These are phyloP conservation scores for Campaea margaritaria DNA, from an alignment of 2,888 invertebrate species.

Conservation along the genomic window DNA sequence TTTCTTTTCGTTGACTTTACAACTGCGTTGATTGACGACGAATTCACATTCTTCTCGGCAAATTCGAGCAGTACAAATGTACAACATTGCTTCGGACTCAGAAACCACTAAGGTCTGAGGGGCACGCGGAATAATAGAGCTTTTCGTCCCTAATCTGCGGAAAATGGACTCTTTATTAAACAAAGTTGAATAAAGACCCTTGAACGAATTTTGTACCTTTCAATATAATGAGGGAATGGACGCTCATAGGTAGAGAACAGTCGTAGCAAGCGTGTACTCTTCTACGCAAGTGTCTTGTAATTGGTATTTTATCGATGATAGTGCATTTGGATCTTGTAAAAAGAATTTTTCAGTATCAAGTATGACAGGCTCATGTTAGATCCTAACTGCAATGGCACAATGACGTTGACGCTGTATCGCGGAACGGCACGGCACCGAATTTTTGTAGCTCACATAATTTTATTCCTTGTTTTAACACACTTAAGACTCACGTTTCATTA, in stretches of 20 bases:
- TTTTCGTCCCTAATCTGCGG: constrained; percentile 21
- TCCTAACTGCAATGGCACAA: no score
- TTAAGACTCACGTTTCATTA: no score
- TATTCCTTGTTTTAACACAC: no score
- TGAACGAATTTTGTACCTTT: constrained; percentile 15
- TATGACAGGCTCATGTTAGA: no score
- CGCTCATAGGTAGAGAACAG: background rate
- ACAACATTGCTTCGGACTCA: constrained; percentile 3
- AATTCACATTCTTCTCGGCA: background rate
- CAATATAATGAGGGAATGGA: constrained; percentile 3
- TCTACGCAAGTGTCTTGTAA: no score
- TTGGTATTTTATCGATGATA: no score
- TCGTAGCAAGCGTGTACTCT: background rate
- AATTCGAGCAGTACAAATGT: background rate
- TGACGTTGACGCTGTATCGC: no score
- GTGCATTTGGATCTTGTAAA: no score
- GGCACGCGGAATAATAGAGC: constrained; percentile 13
- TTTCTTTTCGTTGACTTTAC: background rate
- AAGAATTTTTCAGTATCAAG: no score
- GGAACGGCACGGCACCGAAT: no score
- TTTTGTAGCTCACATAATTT: no score
- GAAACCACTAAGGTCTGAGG: constrained; percentile 6
- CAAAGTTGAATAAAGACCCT: constrained; percentile 20
- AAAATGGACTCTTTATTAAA: constrained; percentile 24
- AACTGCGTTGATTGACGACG: background rate